Base-by-base conservation (phyloP, 35 echinoderm and acorn worm genomes). In the Holothuria glaberrima region DNA sequence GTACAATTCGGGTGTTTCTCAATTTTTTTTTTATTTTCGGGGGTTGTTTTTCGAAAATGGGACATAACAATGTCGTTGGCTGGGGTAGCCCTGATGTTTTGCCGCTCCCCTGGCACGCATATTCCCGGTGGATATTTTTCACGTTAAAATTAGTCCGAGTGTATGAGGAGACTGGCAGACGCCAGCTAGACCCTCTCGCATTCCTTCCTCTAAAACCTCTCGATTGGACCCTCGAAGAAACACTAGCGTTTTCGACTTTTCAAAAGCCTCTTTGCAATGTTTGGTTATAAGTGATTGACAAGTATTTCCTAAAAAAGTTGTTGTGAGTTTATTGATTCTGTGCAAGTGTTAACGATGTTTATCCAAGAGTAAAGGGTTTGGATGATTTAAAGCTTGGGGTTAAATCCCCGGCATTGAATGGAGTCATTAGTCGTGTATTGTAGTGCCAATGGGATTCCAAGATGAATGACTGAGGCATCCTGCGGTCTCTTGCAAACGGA, bases 301-400 rank as follows among this genome's bases (percentile, higher is more conserved):
- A 75, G 66, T 22, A 75, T 75, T 48, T n/a, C 50, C 50, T 54
- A 41, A 38, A 34, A 38, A 38, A 75, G 9, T 75, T 38, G 29
- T 75, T 75, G 71, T 14, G 34, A 34, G 71, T 75, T 32, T 75
- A 75, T 75, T 75, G 71, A 75, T 75, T 75, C 34, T 17, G 71
- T 75, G 22, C 19, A 75, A 75, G 71, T 75, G 71, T 75, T 75
- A 75, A 75, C 44, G 71, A 75, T 75, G 71, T 75, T 75, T 75
- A 75, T 75, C 71, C 71, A 75, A 31, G 71, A 75, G 31, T 75
- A 75, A 75, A 75, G 71, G 31, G 71, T 6, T 31, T 38, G 38
- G 32, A 75, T 75, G 71, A 41, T 38, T 75, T 38, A 29, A 75
- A 75, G 71, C 71, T 75, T 75, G 12, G 34, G 71, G 71, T 75